Base-by-base conservation (phyloP, 92 coral and sea anemone species). In the Isaurus tuberculatus region DNA sequence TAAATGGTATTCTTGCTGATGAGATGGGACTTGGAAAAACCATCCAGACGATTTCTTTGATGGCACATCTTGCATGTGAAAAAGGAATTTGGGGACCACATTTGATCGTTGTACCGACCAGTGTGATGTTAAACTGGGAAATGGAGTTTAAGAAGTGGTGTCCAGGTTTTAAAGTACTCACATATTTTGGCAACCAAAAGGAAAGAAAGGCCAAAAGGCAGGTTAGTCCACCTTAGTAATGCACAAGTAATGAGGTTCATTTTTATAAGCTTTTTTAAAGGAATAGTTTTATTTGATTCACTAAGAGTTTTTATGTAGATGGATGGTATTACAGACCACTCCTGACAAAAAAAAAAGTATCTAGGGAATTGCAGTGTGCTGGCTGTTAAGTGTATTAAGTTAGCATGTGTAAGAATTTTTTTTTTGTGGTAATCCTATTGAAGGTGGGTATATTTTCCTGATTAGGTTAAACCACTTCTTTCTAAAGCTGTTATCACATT, bases 11-110 rank as follows among this genome's bases (percentile, higher is more conserved):
- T 70, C 87, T 95, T 64, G 98, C 98, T 73, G 98, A 95, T 64
- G 98, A 95, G 83, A 95, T 95, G 98, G 98, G 98, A 31, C 88
- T 95, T 15, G 98, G 98, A 8, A 95, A 95, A 75, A 95, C 98
- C 3, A 95, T 95, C 72, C 97, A 93, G 93, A 95, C 98, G 40
- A 95, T 95, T 33, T 91, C 98, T 22, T 85, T 95, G 57, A 90
- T 95, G 46, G 98, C 98, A 15, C 98, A 95, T 82, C 91, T 95
- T 34, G 98, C 98, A 34, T 95, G 98, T 58, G 98, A 95, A 57
- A 91, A 91, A 66, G 88, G 92, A 32, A 58, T 92, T 23, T 95
- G 98, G 98, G 98, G 98, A 1, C 98, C 98, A 29, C 98, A 95
- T 84, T 81, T 95, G 4, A 91, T 95, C 43, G 98, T 95, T 1